Evolutionary conservation across 2,888 invertebrate species (phyloP).

Genomic region (Deilephila porcellus): DNA sequence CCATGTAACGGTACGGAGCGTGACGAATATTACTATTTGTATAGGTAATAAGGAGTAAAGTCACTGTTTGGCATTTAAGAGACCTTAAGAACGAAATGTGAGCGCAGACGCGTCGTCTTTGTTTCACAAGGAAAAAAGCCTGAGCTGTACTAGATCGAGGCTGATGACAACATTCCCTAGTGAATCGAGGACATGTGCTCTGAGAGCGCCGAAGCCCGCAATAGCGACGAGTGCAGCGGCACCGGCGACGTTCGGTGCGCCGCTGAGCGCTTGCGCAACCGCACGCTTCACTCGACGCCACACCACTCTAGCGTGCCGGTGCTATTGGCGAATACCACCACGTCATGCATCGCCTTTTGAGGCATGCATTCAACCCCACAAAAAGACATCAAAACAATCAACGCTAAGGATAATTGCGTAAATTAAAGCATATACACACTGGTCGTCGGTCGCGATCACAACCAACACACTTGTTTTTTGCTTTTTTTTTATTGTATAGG

Average conservation of each 20-base stretch:
- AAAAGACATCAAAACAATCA: background rate
- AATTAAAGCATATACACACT: no score
- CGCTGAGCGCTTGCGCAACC: constrained; percentile 43
- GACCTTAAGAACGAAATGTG: constrained; percentile 18
- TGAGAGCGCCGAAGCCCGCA: constrained; percentile 37
- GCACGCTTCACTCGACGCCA: constrained; percentile 35
- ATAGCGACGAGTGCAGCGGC: constrained; percentile 34
- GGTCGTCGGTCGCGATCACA: no score
- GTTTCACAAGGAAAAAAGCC: constrained; percentile 26
- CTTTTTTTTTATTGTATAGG: no score
- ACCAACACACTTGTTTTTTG: no score
- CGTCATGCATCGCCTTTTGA: background rate
- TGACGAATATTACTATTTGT: constrained; percentile 4
- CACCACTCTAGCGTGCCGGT: background rate
- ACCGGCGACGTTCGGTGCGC: background rate
- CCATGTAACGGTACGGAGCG: background rate
- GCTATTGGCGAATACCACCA: constrained; percentile 3
- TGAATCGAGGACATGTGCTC: constrained; percentile 42
- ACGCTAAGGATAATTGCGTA: background rate
- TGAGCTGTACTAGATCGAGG: constrained; percentile 25
- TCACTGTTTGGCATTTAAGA: constrained; percentile 13
- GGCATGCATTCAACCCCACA: constrained; percentile 5
- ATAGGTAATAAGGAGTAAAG: background rate
- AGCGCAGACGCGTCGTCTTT: background rate
- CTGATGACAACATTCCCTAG: constrained; percentile 28